These are phyloP conservation scores for Cinclus mexicanus DNA, from an alignment of 2,113 vertebrate genomes.

Conservation along the genomic window DNA sequence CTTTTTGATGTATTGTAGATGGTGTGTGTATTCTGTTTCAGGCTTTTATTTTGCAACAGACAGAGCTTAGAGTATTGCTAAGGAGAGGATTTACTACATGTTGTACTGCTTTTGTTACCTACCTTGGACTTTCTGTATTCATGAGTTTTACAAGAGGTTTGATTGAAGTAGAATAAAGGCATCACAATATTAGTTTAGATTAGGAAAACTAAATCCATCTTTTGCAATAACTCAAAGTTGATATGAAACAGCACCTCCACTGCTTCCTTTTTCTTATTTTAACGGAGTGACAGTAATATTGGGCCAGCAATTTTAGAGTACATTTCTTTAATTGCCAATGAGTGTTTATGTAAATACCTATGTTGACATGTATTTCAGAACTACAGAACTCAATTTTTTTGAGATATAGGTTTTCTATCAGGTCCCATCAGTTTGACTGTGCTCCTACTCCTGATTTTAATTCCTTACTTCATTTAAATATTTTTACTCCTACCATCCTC, in stretches of 20 bases:
- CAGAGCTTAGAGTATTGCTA: not conserved
- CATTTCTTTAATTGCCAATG: not conserved
- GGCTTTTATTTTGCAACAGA: not conserved
- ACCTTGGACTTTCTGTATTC: not conserved
- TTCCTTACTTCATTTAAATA: not conserved
- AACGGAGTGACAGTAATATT: not conserved
- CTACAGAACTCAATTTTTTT: not conserved
- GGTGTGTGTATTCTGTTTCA: not conserved
- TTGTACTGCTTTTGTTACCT: conserved; percentile 2
- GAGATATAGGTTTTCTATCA: not conserved
- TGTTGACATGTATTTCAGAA: not conserved
- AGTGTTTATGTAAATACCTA: not conserved
- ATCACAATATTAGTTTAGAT: conserved; percentile 24
- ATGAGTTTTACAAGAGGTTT: not conserved
- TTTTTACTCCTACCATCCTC: not conserved
- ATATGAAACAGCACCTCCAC: not conserved
- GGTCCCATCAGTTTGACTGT: not conserved
- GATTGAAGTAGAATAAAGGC: conserved; percentile 5
- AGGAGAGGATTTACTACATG: conserved; percentile 16
- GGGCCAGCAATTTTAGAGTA: not conserved
- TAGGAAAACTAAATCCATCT: conserved; percentile 30
- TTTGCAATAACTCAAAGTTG: not conserved
- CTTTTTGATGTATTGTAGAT: not conserved
- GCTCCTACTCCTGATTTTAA: not conserved
- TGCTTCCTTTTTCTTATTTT: not conserved